Base-by-base conservation (phyloP, 1,140 invertebrate species). In the Pristionchus pacificus region DNA sequence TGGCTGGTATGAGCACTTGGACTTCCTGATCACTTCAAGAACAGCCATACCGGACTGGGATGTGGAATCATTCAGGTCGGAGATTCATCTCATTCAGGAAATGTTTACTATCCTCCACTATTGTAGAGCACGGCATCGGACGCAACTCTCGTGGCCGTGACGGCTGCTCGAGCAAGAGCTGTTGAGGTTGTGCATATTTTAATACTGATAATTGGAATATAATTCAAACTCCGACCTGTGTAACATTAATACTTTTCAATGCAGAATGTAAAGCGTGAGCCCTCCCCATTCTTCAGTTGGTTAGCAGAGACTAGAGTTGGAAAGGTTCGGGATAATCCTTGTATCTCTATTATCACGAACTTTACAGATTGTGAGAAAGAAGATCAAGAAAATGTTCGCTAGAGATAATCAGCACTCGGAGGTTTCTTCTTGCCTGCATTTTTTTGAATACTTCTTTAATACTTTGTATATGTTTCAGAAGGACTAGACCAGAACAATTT, bases 1-100 rank as follows among this genome's bases (percentile, higher is more conserved):
- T 98, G 95, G 95, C 84, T 97, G 25, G 93, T 90, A 2, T 93
- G 95, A 85, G 87, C 95, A 77, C 79, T 98, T 0, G 88, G 89
- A 10, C 84, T 98, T 0, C 95, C 95, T 0, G 88, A 73, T n/a
- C 61, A 73, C 49, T 73, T 73, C 57, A 66, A 78, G 64, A 76
- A 83, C 89, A 90, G 74, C 88, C 88, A 75, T 88, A 87, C 13
- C 86, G 89, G 91, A 0, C 88, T 88, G 10, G 93, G 93, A 0
- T 93, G 93, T 19, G 95, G 95, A 31, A 89, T 95, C 31, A 92
- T 96, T 75, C 85, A 94, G 38, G 38, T 49, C 6, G 38, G 19
- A 49, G 6, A 6, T 49, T 6, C 6, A 6, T 6, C 6, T 49
- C 6, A 19, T 49, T 10, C 19, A 49, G 19, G 38, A 19, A 49